A percentile compares a stretch with the other conserved stretches of the same genome.
phyloP scores from a whole-genome alignment of 2,888 invertebrate species.

The Pyrrhia umbra region DNA sequence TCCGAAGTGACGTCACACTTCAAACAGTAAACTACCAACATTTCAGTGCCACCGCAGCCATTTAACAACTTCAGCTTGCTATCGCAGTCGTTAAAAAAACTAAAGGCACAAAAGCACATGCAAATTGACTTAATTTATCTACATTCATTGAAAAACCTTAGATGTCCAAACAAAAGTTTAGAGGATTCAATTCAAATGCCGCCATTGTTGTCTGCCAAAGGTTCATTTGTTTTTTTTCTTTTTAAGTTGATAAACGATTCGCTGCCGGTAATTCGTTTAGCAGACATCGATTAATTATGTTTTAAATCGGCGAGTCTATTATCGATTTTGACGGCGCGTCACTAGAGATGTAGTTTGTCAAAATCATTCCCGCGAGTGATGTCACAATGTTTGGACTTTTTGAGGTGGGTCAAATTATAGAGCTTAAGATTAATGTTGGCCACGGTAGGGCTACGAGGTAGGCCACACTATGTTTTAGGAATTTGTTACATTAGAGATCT shows the following conservation, averaged over 20 bases:
- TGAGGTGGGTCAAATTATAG: conserved; percentile 55
- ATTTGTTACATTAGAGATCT: neutral
- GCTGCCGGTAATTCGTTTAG: conserved; percentile 69
- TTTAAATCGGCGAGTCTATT: conserved; percentile 81
- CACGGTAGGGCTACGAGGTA: conserved; percentile 5
- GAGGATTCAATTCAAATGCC: conserved; percentile 85
- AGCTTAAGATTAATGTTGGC: conserved; percentile 52
- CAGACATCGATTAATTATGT: conserved; percentile 80
- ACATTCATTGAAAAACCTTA: conserved; percentile 74
- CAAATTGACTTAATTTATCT: conserved; percentile 67
- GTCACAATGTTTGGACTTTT: conserved; percentile 74
- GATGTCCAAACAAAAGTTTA: conserved; percentile 76
- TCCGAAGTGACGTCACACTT: conserved; percentile 20
- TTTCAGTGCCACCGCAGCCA: conserved; percentile 41
- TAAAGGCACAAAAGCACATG: conserved; percentile 61
- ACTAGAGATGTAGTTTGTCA: conserved; percentile 80
- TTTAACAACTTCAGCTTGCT: conserved; percentile 53
- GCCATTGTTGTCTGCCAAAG: conserved; percentile 86
- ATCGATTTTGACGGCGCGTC: conserved; percentile 81
- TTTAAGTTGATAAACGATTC: conserved; percentile 78
- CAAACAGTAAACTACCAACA: conserved; percentile 32
- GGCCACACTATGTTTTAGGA: neutral
- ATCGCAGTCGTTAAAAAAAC: conserved; percentile 52
- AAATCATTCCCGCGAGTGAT: conserved; percentile 69
- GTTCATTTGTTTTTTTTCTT: conserved; percentile 79